A percentile compares a stretch with the other conserved stretches of the same genome.
phyloP scores from a whole-genome alignment of 2,797 vertebrate genomes.

The Macropodus opercularis region DNA sequence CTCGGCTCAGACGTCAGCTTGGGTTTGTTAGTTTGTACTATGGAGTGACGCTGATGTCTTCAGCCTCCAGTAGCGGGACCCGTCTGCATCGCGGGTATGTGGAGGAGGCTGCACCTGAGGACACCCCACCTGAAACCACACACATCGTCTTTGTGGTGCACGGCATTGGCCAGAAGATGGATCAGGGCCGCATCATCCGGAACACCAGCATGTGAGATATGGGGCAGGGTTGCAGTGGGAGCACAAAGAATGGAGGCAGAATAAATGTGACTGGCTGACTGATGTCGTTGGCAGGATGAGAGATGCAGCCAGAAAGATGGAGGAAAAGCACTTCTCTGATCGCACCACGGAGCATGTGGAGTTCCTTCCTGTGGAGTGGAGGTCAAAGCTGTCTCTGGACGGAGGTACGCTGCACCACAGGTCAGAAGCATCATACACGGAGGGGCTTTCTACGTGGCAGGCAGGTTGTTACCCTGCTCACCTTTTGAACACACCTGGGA shows the following conservation, averaged over 20 bases:
- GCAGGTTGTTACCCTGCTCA: not conserved
- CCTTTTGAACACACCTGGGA: not conserved
- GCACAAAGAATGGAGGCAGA: conserved; percentile 15
- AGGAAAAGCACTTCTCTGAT: conserved; percentile 93
- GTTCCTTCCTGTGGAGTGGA: conserved; percentile 97
- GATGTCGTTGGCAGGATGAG: conserved; percentile 85
- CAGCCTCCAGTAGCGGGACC: conserved; percentile 95
- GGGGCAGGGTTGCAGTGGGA: not conserved
- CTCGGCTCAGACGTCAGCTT: too few relatives aligned
- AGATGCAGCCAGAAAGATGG: conserved; percentile 94
- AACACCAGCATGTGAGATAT: conserved; percentile 94
- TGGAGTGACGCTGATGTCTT: not conserved
- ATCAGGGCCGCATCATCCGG: conserved; percentile 96
- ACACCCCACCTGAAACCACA: conserved; percentile 92
- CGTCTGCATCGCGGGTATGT: conserved; percentile 94
- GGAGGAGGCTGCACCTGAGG: conserved; percentile 93
- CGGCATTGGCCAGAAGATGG: conserved; percentile 98
- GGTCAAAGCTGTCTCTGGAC: conserved; percentile 93
- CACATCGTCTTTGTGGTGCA: conserved; percentile 97
- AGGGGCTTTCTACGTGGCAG: too few relatives aligned
- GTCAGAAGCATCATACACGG: too few relatives aligned
- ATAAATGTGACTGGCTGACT: not conserved
- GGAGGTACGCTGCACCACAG: conserved; percentile 85
- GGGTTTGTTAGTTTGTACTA: too few relatives aligned
- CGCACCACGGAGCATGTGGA: conserved; percentile 90